These are phyloP conservation scores for Pteromalus puparum DNA, from an alignment of 1,140 invertebrate genomes.

Conservation along the genomic window DNA sequence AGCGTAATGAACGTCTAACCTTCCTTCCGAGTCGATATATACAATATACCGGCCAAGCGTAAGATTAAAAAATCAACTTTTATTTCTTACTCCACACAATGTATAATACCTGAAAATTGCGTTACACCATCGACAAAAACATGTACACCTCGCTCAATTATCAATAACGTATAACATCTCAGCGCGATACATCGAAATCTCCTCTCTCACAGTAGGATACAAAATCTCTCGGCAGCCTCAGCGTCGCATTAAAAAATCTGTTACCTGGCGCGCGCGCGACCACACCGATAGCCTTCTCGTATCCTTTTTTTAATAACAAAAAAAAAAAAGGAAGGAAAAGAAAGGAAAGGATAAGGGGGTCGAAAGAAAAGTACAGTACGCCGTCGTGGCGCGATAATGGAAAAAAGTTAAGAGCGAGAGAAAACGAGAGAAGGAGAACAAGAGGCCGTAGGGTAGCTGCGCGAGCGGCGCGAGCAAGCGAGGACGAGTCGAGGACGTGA, in stretches of 20 bases:
- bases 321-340: not conserved
- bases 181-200: too few species aligned
- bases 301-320: constrained; percentile 18
- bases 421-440: constrained; percentile 10
- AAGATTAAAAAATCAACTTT: not conserved
- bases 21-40: not conserved
- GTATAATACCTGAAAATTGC: too few species aligned
- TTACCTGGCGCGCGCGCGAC: not conserved
- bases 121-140: not conserved
- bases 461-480: not conserved
- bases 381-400: constrained; percentile 40
- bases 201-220: not conserved
- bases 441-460: not conserved
- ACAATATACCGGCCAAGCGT: not conserved
- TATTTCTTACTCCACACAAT: too few species aligned
- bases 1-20: not conserved
- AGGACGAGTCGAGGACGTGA: constrained; percentile 48
- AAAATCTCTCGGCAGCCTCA: not conserved
- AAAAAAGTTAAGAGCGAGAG: constrained; percentile 46
- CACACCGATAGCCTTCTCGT: not conserved
- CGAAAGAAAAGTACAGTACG: not conserved
- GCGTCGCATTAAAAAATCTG: constrained; percentile 39
- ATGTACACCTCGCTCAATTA: not conserved
- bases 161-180: not conserved
- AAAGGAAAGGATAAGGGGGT: too few species aligned